A percentile compares a stretch with the other conserved stretches of the same genome.
Conservation (phyloP, 2,113 vertebrate species). For the Sclerurus mexicanus region DNA sequence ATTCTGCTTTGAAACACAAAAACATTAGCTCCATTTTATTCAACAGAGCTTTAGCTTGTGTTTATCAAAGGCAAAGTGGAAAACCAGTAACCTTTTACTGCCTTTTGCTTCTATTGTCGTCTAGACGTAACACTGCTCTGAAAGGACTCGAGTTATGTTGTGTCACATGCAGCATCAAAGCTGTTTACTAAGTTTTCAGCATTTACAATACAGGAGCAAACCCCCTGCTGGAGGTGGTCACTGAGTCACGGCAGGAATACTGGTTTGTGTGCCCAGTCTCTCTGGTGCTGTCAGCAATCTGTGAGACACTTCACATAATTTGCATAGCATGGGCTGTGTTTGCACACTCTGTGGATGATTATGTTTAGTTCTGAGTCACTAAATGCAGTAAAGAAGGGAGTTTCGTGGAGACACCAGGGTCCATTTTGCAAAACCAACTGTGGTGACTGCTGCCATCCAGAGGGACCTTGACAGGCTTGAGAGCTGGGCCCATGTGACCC, state of each 20-base stretch:
- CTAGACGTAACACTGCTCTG: background rate
- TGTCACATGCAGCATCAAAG: background rate
- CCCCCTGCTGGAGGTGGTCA: background rate
- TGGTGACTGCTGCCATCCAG: background rate
- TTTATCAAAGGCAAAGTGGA: constrained; percentile 25
- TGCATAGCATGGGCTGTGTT: background rate
- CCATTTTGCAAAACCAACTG: background rate
- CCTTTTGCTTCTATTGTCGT: background rate
- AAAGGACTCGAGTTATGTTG: background rate
- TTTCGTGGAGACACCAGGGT: background rate
- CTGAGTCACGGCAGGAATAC: background rate
- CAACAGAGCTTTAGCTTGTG: constrained; percentile 5
- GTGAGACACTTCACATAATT: background rate
- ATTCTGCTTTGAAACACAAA: constrained; percentile 45
- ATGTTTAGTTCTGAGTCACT: background rate
- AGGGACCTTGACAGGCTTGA: background rate
- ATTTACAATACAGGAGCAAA: background rate
- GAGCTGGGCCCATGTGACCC: background rate
- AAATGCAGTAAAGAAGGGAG: background rate
- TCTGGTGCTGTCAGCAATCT: background rate
- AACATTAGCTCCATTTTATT: constrained; percentile 48
- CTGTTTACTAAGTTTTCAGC: background rate
- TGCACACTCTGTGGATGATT: background rate
- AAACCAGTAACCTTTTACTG: background rate
- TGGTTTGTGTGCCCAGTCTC: background rate